These are phyloP conservation scores for Platorchestia sp. DNA, from an alignment of 1,140 invertebrate genomes.

Conservation along the genomic window DNA sequence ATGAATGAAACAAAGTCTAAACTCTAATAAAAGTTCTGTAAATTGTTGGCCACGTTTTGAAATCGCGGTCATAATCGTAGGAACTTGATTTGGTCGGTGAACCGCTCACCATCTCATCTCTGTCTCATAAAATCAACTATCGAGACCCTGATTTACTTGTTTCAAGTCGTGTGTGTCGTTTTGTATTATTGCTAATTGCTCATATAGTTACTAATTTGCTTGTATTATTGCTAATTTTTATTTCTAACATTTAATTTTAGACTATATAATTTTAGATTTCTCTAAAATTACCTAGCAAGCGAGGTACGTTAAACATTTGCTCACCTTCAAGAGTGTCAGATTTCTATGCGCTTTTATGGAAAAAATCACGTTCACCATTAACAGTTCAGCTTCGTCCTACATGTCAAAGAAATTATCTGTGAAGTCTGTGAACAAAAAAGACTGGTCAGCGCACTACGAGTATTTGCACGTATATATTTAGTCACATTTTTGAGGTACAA, in stretches of 20 bases:
- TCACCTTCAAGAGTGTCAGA: neutral
- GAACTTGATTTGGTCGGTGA: neutral
- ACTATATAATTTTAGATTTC: too few species aligned
- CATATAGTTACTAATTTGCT: too few species aligned
- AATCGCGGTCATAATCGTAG: neutral
- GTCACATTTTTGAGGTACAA: neutral
- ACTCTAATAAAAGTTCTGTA: too few species aligned
- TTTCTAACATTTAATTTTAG: too few species aligned
- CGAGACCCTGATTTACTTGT: neutral
- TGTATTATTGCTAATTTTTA: too few species aligned
- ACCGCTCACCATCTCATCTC: neutral
- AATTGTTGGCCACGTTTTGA: neutral
- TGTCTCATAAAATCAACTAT: neutral
- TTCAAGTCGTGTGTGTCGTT: neutral
- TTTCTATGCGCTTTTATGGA: neutral
- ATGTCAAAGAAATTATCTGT: neutral
- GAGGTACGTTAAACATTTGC: neutral
- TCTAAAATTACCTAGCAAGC: neutral
- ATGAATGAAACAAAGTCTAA: neutral
- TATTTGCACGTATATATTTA: neutral
- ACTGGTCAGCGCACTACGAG: too few species aligned
- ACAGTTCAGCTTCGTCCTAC: neutral
- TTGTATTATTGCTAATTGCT: neutral
- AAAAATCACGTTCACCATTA: neutral
- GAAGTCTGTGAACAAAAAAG: neutral